Evolutionary conservation across 2,797 vertebrate species (phyloP).

Genomic region (Gambusia yucatana): DNA sequence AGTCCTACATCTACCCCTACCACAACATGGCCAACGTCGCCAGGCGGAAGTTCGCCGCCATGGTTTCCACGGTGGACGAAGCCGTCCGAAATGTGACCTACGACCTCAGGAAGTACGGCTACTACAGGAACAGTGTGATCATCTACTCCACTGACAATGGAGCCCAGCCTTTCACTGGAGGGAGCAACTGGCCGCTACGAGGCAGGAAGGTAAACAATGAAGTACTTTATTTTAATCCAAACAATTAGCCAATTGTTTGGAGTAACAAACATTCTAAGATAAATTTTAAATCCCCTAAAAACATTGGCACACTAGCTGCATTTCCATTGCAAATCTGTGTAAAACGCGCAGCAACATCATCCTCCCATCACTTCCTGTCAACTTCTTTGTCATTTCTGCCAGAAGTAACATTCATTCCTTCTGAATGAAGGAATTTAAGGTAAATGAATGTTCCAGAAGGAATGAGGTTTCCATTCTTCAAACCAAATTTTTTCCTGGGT

Average conservation of each 20-base stretch:
- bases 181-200: slow-evolving; percentile 96
- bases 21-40: slow-evolving; percentile 89
- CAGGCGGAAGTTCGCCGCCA: slow-evolving; percentile 91
- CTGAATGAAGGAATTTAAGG: too few species aligned
- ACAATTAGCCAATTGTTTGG: neutral
- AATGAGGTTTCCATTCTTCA: neutral
- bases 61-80: slow-evolving; percentile 97
- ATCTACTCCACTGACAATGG: slow-evolving; percentile 96
- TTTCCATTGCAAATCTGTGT: too few species aligned
- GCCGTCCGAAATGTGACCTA: slow-evolving; percentile 94
- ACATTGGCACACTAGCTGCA: too few species aligned
- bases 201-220: slow-evolving; percentile 84
- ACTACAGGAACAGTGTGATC: slow-evolving; percentile 91
- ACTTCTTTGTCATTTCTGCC: neutral
- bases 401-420: neutral
- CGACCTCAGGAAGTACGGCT: slow-evolving; percentile 91
- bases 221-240: neutral
- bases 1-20: slow-evolving; percentile 94
- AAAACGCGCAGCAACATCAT: too few species aligned
- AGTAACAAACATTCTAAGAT: neutral
- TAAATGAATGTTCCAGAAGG: too few species aligned
- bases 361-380: neutral
- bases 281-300: too few species aligned
- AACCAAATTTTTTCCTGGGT: neutral
- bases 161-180: slow-evolving; percentile 94